Base-by-base conservation (phyloP, 2,888 invertebrate genomes). In the Volucella inflata region DNA sequence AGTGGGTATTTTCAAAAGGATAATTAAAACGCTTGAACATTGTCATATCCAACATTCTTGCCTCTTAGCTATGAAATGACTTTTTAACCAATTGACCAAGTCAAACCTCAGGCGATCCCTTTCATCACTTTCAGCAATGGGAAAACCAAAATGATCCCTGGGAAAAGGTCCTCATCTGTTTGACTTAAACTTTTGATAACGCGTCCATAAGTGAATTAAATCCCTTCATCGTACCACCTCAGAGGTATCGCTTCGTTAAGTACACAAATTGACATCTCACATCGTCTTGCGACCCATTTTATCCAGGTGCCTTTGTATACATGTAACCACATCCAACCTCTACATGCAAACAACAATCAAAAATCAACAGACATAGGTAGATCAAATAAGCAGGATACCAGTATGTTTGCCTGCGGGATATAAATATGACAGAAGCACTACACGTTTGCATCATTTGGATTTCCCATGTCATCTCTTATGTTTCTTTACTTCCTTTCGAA, bases 341-440 rank as follows among this genome's bases (percentile, higher is more conserved):
- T 21, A 21, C 17, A 64, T 55, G 64, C 64, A 74, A 55, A 74
- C 64, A 74, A 42, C 55, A 74, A 64, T 74, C 74, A 74, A 64
- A 64, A 74, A 59, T 74, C 74, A 74, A 74, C 74, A 74, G 46
- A 74, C 64, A 17, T 12, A 46, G 46, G 64, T 64, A 46, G 46
- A 74, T 64, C 64, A 64, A 74, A 74, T 46, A 74, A 46, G 62
- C 8, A 62, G 51, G 40, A 60, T n/a, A 40, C 30, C 30, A 65
- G 51, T 74, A 44, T 53, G 55, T 64, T 55, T 55, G 17, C 74
- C 62, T 55, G 9, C 38, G 38, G 74, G 64, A 62, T 60, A 60
- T 17, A 42, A 9, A 36, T 16, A 12, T 44, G 51, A 42, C 40
- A 59, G 59, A 1, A 59, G 42, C 12, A 42, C 17, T 30, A 48